Base-by-base conservation (phyloP, 2,113 vertebrate species). In the Pyrgilauda ruficollis region DNA sequence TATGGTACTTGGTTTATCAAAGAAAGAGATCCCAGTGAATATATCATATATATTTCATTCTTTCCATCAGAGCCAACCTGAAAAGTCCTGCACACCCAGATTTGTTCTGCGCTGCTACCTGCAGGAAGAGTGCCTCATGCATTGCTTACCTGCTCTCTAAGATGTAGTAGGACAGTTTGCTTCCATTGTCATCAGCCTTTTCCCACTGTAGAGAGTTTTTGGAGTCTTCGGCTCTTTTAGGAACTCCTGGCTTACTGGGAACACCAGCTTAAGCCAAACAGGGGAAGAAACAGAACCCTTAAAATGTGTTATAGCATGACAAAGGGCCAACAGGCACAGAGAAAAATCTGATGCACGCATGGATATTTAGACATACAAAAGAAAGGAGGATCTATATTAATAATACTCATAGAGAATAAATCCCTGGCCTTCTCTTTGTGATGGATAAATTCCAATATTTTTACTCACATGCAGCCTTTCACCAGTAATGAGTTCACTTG, bases 141-240 rank as follows among this genome's bases (percentile, higher is more conserved):
- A 2, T 23, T 30, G 23, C 31, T 95, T 97, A 98, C 98, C 97
- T 98, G 95, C 95, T 86, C 87, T 98, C 97, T 93, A 98, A 97
- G 64, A 98, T 64, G 63, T 98, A 95, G 73, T 98, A 98, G 6
- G 70, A 94, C 78, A 98, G 56, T 39, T 95, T 95, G 53, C 94
- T 96, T 82, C 98, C 98, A 63, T 98, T 98, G 67, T 97, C 98
- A 90, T 97, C 93, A n/a, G 97, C 96, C 41, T 96, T 97, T 86
- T 97, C 95, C 98, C 98, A 98, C 31, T 97, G 95, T 37, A 98
- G 31, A 84, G 88, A 96, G 84, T 96, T 97, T 96, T 96, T 91
- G 75, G 72, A 86, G 22, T 85, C 94, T 93, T 97, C 96, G 64
- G 96, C 82, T 84, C 53, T 88, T 74, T 97, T 94, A 31, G 98